These are phyloP conservation scores for Leptoclinus maculatus DNA, from an alignment of 2,797 vertebrate genomes.

Conservation along the genomic window DNA sequence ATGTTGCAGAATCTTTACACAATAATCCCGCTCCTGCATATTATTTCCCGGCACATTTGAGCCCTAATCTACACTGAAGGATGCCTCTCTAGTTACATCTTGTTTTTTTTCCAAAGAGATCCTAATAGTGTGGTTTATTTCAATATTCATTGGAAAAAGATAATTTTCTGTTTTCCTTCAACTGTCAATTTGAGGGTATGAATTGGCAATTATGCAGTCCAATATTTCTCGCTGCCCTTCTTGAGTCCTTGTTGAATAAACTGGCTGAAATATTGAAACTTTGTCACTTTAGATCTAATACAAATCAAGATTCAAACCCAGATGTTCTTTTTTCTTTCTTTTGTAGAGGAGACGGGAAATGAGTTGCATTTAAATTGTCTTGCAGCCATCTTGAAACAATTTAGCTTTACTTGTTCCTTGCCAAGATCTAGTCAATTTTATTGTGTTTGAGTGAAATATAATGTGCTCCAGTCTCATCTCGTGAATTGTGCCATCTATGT, in stretches of 20 bases:
- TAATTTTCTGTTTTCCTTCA: slow-evolving; percentile 81
- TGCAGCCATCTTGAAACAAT: slow-evolving; percentile 71
- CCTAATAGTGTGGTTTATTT: slow-evolving; percentile 82
- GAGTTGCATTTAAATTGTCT: slow-evolving; percentile 71
- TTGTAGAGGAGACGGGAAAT: slow-evolving; percentile 59
- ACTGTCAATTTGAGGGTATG: slow-evolving; percentile 80
- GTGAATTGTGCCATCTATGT: slow-evolving; percentile 78
- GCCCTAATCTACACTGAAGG: slow-evolving; percentile 84
- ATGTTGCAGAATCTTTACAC: slow-evolving; percentile 88
- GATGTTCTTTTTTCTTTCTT: slow-evolving; percentile 48
- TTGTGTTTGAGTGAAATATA: slow-evolving; percentile 79
- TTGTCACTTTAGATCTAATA: slow-evolving; percentile 72
- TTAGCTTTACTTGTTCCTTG: slow-evolving; percentile 67
- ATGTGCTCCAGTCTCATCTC: slow-evolving; percentile 68
- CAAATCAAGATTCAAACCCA: slow-evolving; percentile 64
- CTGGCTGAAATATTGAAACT: slow-evolving; percentile 78
- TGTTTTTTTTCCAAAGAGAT: slow-evolving; percentile 72
- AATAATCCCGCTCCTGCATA: slow-evolving; percentile 86
- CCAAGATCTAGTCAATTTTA: slow-evolving; percentile 74
- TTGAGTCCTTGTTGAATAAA: slow-evolving; percentile 76
- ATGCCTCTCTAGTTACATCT: slow-evolving; percentile 77
- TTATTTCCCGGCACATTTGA: slow-evolving; percentile 85
- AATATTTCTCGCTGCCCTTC: slow-evolving; percentile 74
- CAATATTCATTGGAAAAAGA: slow-evolving; percentile 82
- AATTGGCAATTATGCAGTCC: slow-evolving; percentile 84